These are phyloP conservation scores for Amazona guildingii DNA, from an alignment of 2,113 vertebrate species.

Conservation along the genomic window DNA sequence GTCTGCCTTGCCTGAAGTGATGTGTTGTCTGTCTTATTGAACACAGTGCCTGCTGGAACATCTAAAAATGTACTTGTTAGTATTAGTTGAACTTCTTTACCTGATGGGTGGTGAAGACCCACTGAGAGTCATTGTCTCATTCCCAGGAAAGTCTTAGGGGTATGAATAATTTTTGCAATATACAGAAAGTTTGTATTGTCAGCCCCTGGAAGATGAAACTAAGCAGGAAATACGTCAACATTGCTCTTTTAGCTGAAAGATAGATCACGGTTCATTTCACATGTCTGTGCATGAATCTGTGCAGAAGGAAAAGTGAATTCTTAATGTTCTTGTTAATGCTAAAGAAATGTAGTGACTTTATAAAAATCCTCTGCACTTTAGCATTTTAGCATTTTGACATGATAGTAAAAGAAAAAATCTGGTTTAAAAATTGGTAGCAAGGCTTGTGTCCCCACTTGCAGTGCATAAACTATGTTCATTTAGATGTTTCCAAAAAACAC, in stretches of 20 bases:
- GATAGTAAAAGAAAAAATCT: not conserved
- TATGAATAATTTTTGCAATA: not conserved
- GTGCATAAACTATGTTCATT: not conserved
- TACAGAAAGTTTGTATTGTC: not conserved
- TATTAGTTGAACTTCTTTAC: constrained; percentile 20
- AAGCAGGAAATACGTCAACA: not conserved
- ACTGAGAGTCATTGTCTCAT: not conserved
- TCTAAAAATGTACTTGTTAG: not conserved
- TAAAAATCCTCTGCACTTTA: not conserved
- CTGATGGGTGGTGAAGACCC: not conserved
- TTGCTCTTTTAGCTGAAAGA: not conserved
- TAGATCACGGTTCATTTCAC: not conserved
- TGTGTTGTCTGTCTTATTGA: not conserved
- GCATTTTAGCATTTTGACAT: not conserved
- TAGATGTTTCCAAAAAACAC: not conserved
- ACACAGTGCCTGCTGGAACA: not conserved
- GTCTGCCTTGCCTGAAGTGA: constrained; percentile 13
- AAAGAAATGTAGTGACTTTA: not conserved
- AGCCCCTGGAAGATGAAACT: not conserved
- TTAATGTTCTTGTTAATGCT: not conserved
- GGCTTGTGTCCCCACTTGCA: not conserved
- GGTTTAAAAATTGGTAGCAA: not conserved
- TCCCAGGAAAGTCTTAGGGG: not conserved
- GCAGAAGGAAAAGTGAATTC: not conserved
- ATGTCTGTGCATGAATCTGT: not conserved